Percentiles rank a stretch among this genome's conserved stretches.
These are phyloP conservation scores for Delia radicum DNA, from an alignment of 1,140 invertebrate species.

Conservation along the genomic window DNA sequence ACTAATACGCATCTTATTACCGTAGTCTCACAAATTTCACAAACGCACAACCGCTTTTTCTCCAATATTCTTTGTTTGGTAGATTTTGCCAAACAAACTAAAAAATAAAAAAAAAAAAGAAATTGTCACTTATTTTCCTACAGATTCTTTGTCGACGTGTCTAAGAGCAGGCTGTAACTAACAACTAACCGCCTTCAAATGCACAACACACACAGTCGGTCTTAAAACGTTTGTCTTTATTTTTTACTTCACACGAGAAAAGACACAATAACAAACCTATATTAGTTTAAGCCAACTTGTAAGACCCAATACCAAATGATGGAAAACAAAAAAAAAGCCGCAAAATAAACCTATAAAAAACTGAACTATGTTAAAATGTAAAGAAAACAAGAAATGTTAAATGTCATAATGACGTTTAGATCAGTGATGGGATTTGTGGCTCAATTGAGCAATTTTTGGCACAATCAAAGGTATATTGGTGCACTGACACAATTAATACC, in stretches of 20 bases:
- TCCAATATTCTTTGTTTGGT: too few relatives aligned
- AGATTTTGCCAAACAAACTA: neutral
- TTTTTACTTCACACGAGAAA: neutral
- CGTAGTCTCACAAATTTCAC: neutral
- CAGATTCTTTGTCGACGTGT: neutral
- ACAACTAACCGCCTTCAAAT: neutral
- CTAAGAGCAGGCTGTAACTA: neutral
- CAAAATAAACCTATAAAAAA: neutral
- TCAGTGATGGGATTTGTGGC: too few relatives aligned
- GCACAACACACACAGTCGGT: neutral
- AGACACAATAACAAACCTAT: neutral
- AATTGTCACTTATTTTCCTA: neutral
- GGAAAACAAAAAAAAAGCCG: neutral
- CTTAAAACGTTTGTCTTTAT: neutral
- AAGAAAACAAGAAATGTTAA: neutral
- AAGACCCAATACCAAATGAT: neutral
- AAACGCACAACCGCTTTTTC: too few relatives aligned
- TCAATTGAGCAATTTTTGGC: too few relatives aligned
- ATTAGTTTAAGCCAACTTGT: neutral
- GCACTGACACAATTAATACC: too few relatives aligned
- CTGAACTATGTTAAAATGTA: too few relatives aligned
- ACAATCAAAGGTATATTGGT: too few relatives aligned
- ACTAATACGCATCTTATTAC: slow-evolving; percentile 49
- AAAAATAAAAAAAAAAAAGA: too few relatives aligned
- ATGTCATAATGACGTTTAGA: neutral